Evolutionary conservation across 2,888 invertebrate species (phyloP).

Genomic region (Hypercompe scribonia): DNA sequence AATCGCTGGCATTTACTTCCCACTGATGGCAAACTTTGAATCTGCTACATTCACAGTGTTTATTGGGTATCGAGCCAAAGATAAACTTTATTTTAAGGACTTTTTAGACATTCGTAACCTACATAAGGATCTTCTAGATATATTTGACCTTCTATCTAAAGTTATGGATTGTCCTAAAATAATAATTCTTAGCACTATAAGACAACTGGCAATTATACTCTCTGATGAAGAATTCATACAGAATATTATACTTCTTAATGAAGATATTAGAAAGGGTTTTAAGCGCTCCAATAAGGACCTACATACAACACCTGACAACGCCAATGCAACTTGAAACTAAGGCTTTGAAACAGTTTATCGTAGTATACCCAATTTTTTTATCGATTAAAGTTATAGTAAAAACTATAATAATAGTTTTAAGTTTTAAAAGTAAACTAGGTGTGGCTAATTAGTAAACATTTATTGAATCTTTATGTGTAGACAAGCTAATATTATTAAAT

Average conservation of each 20-base stretch:
- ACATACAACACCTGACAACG: neutral
- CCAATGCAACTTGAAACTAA: neutral
- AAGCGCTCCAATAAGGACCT: neutral
- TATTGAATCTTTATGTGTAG: neutral
- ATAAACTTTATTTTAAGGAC: conserved; percentile 2
- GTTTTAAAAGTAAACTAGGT: neutral
- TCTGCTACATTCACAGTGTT: conserved; percentile 86
- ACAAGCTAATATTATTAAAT: neutral
- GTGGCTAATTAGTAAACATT: neutral
- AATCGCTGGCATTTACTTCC: conserved; percentile 94
- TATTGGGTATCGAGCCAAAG: conserved; percentile 5
- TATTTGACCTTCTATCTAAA: neutral
- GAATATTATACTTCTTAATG: neutral
- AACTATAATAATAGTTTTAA: too few relatives aligned
- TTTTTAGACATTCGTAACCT: conserved; percentile 12
- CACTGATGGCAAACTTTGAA: conserved; percentile 83
- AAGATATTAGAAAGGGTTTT: neutral
- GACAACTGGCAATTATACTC: conserved; percentile 12
- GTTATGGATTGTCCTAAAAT: conserved; percentile 8
- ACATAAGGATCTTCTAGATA: neutral
- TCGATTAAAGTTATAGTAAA: neutral
- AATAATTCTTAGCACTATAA: neutral
- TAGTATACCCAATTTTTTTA: neutral
- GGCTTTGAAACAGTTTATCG: neutral
- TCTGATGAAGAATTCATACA: conserved; percentile 1